Evolutionary conservation across 2,113 vertebrate genomes (phyloP).

Genomic region (Chionomys nivalis): DNA sequence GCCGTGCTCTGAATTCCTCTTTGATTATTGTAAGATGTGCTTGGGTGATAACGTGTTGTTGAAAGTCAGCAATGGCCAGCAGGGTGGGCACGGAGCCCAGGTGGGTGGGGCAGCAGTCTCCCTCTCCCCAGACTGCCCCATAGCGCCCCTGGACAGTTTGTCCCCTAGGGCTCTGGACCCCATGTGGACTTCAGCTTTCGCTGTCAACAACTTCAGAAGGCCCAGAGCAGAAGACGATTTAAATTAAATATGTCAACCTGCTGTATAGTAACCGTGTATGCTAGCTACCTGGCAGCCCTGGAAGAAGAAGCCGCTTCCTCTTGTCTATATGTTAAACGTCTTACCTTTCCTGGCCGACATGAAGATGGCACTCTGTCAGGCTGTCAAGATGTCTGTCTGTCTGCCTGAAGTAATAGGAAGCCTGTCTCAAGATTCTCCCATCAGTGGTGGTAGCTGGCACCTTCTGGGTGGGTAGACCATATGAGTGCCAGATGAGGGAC

Average conservation of each 20-base stretch:
- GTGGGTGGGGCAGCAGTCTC: not conserved
- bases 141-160: not conserved
- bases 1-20: slow-evolving; percentile 21
- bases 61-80: slow-evolving; percentile 18
- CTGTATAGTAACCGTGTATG: not conserved
- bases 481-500: not conserved
- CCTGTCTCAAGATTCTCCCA: not conserved
- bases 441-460: not conserved
- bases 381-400: not conserved
- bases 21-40: slow-evolving; percentile 8
- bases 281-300: too few relatives aligned
- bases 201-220: slow-evolving; percentile 15
- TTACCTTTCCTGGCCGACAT: not conserved
- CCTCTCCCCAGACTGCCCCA: not conserved
- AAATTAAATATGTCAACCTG: not conserved
- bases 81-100: not conserved
- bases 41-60: not conserved
- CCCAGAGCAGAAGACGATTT: not conserved
- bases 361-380: not conserved
- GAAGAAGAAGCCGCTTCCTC: not conserved
- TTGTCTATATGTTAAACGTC: not conserved
- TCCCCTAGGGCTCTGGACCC: not conserved
- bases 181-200: not conserved
- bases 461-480: not conserved
- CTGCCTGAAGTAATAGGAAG: not conserved